Percentiles rank a stretch among this genome's conserved stretches.
Conservation (phyloP, 2,113 vertebrate species). For the Ciconia maguari region DNA sequence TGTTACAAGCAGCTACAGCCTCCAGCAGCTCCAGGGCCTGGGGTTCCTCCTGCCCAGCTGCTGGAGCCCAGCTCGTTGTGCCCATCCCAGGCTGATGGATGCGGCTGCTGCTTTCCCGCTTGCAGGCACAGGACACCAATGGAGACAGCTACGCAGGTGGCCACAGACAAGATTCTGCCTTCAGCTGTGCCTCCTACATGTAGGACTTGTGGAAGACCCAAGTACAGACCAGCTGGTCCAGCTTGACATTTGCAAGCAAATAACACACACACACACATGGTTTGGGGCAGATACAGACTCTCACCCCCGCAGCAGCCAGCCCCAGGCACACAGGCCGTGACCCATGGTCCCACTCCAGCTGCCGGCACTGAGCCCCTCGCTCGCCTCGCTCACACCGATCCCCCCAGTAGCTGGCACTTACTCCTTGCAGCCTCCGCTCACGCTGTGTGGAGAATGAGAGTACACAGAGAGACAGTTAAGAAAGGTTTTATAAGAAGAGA, state of each 20-base stretch:
- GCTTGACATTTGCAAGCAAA: neutral
- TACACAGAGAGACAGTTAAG: neutral
- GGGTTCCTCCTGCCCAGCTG: neutral
- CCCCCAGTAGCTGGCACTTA: neutral
- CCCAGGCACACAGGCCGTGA: neutral
- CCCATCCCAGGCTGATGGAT: neutral
- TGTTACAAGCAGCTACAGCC: neutral
- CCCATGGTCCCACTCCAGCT: neutral
- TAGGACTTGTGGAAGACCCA: neutral
- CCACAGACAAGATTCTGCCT: neutral
- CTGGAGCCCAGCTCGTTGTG: neutral
- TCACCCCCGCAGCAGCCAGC: neutral
- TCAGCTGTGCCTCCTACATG: neutral
- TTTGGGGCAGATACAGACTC: neutral
- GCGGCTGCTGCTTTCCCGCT: neutral
- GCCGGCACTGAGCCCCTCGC: rapidly evolving
- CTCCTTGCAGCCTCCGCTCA: neutral
- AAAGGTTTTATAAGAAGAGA: neutral
- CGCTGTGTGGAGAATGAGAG: neutral
- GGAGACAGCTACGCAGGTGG: neutral
- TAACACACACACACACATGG: rapidly evolving
- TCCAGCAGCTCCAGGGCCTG: neutral
- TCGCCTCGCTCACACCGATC: neutral
- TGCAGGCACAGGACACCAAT: neutral
- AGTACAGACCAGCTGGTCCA: neutral